Evolutionary conservation across 2,797 vertebrate genomes (phyloP), one percentile per base, ranked within the genome.

Genomic region (Alfaro cultratus): DNA sequence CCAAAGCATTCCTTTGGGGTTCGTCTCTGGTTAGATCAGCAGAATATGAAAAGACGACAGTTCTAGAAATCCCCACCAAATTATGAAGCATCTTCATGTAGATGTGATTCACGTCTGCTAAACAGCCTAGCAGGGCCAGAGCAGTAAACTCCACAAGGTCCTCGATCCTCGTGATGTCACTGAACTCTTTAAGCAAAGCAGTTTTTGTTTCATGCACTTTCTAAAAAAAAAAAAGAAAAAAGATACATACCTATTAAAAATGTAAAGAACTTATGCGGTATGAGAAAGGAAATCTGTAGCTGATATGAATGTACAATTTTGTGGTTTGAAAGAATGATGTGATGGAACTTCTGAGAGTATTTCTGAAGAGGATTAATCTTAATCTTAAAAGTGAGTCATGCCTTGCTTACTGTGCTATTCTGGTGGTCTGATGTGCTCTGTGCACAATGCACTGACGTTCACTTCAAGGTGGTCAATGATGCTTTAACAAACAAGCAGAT

Each of bases 401-500:
- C 11, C 55, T n/a, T 57, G 55, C n/a, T 57, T 29, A 13, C 55
- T 31, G n/a, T n/a, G 12, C 67, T 43, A n/a, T 70, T 43, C n/a
- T 53, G 51, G 47, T 34, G 16, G 16, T 51, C 45, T 73, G 29
- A 49, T 73, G 29, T 49, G 23, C 67, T 53, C 51, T 43, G 23
- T 13, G 67, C 39, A 67, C 34, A 39, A 3, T 36, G n/a, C 45
- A 64, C 78, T 81, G 74, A 60, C 36, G 47, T 77, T 80, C 81
- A 91, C 88, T 90, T 92, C 88, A 91, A 83, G 89, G 90, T 91
- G 90, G 91, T 91, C 94, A 94, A 81, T 75, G 89, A 92, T 87
- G 90, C 94, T 94, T 91, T 87, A 83, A 88, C 92, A 94, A 93
- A 93, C 91, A 95, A 90, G 88, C 85, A 87, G 91, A 95, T 94